Conservation (phyloP, 2,113 vertebrate species). For the Mandrillus leucophaeus region DNA sequence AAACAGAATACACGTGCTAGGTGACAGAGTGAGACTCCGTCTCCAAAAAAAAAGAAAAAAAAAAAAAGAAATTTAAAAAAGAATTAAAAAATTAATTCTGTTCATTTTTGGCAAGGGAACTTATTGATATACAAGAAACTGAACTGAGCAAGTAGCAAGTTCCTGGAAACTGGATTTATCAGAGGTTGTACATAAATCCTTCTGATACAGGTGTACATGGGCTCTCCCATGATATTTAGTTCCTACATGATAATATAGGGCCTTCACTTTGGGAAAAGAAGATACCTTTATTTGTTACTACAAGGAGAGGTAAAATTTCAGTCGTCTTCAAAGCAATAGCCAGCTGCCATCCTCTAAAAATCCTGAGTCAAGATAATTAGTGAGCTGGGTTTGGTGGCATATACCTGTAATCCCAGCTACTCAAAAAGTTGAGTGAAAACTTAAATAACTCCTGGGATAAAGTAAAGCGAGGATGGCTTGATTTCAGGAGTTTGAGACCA, state of each 20-base stretch:
- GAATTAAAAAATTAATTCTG: background rate
- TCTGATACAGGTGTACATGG: background rate
- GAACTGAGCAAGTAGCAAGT: background rate
- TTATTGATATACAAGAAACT: background rate
- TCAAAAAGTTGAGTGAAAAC: background rate
- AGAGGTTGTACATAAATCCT: background rate
- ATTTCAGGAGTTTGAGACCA: background rate
- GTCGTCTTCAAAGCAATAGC: background rate
- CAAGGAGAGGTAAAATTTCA: background rate
- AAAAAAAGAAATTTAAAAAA: too few relatives aligned
- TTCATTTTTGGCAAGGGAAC: conserved; percentile 9
- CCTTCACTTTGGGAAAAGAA: background rate
- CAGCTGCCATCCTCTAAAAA: background rate
- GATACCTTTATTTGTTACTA: background rate
- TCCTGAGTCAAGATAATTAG: background rate
- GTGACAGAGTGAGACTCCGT: too few relatives aligned
- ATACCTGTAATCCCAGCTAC: background rate
- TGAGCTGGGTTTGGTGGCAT: background rate
- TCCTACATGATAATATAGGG: background rate
- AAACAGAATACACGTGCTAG: too few relatives aligned
- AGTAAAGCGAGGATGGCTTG: background rate
- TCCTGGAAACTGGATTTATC: background rate
- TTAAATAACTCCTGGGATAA: too few relatives aligned
- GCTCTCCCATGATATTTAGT: background rate
- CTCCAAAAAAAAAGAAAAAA: too few relatives aligned